phyloP scores from a whole-genome alignment of 2,888 invertebrate species.

The Petrolisthes manimaculis region DNA sequence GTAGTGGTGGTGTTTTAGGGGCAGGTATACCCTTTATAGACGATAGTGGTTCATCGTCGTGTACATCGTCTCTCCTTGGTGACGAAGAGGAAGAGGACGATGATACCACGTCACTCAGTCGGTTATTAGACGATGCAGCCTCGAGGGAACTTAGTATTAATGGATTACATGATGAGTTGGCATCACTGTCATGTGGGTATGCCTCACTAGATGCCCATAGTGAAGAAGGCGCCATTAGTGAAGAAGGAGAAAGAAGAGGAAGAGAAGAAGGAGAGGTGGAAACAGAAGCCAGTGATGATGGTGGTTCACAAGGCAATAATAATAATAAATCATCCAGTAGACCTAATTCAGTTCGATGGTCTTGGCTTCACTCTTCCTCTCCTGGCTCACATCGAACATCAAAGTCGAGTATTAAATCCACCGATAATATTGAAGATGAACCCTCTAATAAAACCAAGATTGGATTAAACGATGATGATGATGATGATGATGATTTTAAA shows the following conservation, averaged over 20 bases:
- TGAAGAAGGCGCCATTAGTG: constrained; percentile 36
- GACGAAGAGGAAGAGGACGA: constrained; percentile 55
- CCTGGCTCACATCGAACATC: constrained; percentile 59
- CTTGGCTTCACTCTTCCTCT: constrained; percentile 50
- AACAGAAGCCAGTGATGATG: constrained; percentile 33
- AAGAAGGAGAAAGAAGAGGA: constrained; percentile 14
- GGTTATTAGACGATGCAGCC: constrained; percentile 60
- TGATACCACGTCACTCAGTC: constrained; percentile 57
- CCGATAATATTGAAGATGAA: constrained; percentile 59
- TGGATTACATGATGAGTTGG: constrained; percentile 61
- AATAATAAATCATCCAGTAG: constrained; percentile 21
- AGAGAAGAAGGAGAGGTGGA: not conserved
- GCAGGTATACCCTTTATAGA: constrained; percentile 61
- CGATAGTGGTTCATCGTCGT: constrained; percentile 64
- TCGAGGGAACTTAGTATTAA: constrained; percentile 64
- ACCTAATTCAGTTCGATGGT: constrained; percentile 49
- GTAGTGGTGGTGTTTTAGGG: constrained; percentile 28
- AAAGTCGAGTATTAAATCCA: constrained; percentile 63
- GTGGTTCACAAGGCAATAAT: constrained; percentile 41
- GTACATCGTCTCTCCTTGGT: constrained; percentile 58
- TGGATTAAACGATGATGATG: constrained; percentile 8
- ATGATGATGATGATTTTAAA: constrained; percentile 34
- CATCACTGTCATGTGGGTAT: constrained; percentile 63
- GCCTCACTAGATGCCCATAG: constrained; percentile 58
- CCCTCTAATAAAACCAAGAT: not conserved